Evolutionary conservation across 2,797 vertebrate genomes (phyloP).

Genomic region (Peromyscus eremicus): DNA sequence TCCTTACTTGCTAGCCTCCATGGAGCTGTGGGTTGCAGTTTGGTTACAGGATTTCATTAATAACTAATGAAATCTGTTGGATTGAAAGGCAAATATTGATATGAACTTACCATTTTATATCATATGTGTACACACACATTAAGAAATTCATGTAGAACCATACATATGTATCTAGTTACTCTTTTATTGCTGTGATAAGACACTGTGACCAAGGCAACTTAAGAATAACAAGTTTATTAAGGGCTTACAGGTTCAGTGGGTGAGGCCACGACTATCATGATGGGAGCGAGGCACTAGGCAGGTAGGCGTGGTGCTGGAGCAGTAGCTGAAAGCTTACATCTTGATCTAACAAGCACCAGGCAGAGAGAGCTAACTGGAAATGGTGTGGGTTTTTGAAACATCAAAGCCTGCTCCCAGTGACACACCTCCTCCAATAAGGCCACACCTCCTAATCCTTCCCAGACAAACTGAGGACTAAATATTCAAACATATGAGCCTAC

Average conservation of each 20-base stretch:
- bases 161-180: too few species aligned
- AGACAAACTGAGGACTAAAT: neutral
- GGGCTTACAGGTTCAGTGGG: neutral
- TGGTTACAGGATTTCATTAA: neutral
- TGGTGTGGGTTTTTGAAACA: neutral
- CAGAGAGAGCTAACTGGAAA: neutral
- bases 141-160: neutral
- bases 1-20: too few species aligned
- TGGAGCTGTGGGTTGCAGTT: too few species aligned
- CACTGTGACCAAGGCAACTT: too few species aligned
- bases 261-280: too few species aligned
- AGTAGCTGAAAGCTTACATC: neutral
- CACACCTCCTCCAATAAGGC: neutral
- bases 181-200: neutral
- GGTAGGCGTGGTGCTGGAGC: neutral
- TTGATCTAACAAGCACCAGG: neutral
- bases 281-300: neutral
- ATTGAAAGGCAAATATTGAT: neutral
- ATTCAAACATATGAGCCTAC: neutral
- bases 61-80: neutral
- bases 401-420: neutral
- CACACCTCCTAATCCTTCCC: neutral
- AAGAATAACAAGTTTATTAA: neutral
- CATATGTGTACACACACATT: neutral
- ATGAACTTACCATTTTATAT: neutral